Percentiles rank a stretch among this genome's conserved stretches.
phyloP scores from a whole-genome alignment of 2,888 invertebrate species.

The Aleiodes testaceus region DNA sequence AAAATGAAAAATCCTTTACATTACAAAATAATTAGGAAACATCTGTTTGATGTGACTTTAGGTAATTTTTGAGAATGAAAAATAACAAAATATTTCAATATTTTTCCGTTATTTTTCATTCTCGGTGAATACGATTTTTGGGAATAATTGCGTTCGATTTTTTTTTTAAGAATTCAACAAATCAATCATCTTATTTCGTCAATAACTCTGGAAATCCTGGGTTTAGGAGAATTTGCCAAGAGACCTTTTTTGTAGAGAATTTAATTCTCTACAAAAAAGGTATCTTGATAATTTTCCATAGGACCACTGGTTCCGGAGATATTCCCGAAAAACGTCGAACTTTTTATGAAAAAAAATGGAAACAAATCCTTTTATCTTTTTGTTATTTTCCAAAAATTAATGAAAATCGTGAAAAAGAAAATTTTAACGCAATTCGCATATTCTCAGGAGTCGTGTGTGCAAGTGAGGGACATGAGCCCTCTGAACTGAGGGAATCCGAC shows the following conservation, averaged over 20 bases:
- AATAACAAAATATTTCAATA: conserved; percentile 52
- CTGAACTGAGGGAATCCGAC: neutral
- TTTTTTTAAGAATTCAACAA: conserved; percentile 19
- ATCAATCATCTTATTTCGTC: neutral
- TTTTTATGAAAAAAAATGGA: no score
- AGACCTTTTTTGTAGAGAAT: conserved; percentile 14
- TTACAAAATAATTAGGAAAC: conserved; percentile 62
- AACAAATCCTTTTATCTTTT: no score
- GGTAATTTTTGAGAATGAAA: conserved; percentile 63
- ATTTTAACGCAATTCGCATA: conserved; percentile 31
- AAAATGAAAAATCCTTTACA: conserved; percentile 55
- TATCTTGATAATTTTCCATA: no score
- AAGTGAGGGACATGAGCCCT: conserved; percentile 57
- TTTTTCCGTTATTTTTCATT: conserved; percentile 25
- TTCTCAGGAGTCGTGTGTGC: conserved; percentile 48
- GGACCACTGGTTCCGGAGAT: no score
- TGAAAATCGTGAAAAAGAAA: neutral
- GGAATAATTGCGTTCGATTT: conserved; percentile 3
- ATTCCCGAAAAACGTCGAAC: no score
- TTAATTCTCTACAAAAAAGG: no score
- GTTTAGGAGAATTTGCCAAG: conserved; percentile 19
- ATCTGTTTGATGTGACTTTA: conserved; percentile 71
- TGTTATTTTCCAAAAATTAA: neutral
- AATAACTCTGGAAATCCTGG: neutral
- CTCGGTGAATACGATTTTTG: conserved; percentile 6